Percentiles rank a stretch among this genome's conserved stretches.
Evolutionary conservation across 2,113 vertebrate species (phyloP).

Genomic region (Mormyrus lacerda): DNA sequence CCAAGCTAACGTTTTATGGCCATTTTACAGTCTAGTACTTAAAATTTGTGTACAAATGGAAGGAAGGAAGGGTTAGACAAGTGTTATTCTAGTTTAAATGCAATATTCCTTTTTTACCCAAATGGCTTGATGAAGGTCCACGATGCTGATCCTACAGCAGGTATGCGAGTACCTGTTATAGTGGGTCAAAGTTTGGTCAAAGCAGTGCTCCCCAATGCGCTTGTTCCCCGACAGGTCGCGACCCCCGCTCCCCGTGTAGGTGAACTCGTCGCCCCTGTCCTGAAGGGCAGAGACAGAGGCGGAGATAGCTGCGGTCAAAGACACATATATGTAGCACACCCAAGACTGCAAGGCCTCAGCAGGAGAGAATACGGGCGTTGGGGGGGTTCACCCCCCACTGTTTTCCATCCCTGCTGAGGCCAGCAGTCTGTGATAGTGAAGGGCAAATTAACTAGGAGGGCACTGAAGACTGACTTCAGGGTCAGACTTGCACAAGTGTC

Average conservation of each 20-base stretch:
- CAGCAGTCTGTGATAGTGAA: not conserved
- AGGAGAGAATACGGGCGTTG: not conserved
- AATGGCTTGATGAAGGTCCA: slow-evolving; percentile 8
- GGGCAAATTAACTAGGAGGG: not conserved
- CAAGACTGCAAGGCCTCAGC: not conserved
- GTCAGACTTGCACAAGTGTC: not conserved
- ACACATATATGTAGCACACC: not conserved
- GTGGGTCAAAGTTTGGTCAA: slow-evolving; percentile 95
- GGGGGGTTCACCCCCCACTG: not conserved
- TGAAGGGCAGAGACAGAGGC: slow-evolving; percentile 41
- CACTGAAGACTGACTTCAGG: not conserved
- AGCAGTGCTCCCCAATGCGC: slow-evolving; percentile 91
- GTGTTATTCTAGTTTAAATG: slow-evolving; percentile 10
- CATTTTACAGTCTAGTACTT: not conserved
- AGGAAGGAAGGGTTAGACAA: not conserved
- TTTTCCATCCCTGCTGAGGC: not conserved
- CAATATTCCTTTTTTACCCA: slow-evolving; percentile 13
- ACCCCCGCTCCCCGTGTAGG: slow-evolving; percentile 95
- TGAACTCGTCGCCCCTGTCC: slow-evolving; percentile 97
- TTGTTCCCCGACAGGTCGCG: slow-evolving; percentile 98
- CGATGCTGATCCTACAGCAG: slow-evolving; percentile 9
- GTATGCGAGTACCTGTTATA: slow-evolving; percentile 81
- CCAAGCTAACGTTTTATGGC: not conserved
- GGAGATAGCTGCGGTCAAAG: not conserved
- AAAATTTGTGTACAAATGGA: slow-evolving; percentile 6